Percentiles rank a stretch among this genome's conserved stretches.
These are phyloP conservation scores for Poeciliopsis gracilis DNA, from an alignment of 2,797 vertebrate genomes.

Conservation along the genomic window DNA sequence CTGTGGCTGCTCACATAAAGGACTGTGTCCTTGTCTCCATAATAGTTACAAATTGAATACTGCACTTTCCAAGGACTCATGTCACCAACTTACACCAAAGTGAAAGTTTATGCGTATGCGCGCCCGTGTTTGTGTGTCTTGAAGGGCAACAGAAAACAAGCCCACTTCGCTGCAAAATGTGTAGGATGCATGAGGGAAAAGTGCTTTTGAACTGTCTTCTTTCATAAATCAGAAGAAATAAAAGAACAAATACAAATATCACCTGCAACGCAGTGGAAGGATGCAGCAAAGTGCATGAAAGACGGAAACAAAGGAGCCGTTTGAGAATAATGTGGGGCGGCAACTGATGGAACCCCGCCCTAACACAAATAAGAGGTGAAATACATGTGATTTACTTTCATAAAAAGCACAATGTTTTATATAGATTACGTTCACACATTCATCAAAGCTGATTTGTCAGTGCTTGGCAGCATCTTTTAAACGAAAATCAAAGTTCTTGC, in stretches of 20 bases:
- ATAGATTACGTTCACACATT: background rate
- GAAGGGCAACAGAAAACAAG: conserved; percentile 37
- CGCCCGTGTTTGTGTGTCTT: conserved; percentile 33
- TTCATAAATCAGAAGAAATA: conserved; percentile 5
- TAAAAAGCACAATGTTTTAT: background rate
- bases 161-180: conserved; percentile 42
- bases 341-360: background rate
- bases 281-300: background rate
- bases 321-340: too few species aligned
- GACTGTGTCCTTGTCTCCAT: conserved; percentile 80
- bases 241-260: background rate
- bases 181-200: conserved; percentile 35
- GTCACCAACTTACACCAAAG: conserved; percentile 78
- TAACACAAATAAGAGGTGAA: background rate
- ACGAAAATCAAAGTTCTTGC: background rate
- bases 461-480: background rate
- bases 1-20: conserved; percentile 80
- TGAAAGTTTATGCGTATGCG: conserved; percentile 48
- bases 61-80: conserved; percentile 81
- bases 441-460: background rate
- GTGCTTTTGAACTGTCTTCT: conserved; percentile 3
- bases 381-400: background rate
- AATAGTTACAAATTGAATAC: conserved; percentile 85
- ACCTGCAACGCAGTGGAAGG: background rate
- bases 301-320: background rate